Percentiles rank a stretch among this genome's conserved stretches.
phyloP scores from a whole-genome alignment of 1,140 invertebrate genomes.

The Aplysia californica region DNA sequence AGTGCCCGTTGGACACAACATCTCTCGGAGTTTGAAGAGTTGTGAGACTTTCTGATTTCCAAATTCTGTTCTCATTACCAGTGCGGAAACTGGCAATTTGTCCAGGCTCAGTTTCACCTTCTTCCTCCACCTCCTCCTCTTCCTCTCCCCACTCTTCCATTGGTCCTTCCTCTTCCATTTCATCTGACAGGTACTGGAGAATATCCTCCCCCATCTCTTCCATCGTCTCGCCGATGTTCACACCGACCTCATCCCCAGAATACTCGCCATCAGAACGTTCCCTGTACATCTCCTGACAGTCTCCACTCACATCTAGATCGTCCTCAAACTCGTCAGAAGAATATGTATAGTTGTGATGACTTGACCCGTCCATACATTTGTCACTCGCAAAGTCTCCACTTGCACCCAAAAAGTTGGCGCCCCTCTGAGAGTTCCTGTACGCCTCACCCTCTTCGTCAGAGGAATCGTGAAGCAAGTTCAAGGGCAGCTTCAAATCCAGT shows the following conservation, averaged over 20 bases:
- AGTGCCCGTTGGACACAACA: background rate
- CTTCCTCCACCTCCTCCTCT: background rate
- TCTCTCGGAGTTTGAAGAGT: no score
- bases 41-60: background rate
- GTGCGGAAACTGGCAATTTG: background rate
- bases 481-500: background rate
- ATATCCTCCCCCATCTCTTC: background rate
- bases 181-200: slow-evolving; percentile 6
- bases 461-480: background rate
- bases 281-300: background rate
- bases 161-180: slow-evolving; percentile 1
- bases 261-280: background rate
- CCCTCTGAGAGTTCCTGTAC: no score
- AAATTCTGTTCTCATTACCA: background rate
- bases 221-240: background rate
- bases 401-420: background rate
- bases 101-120: background rate
- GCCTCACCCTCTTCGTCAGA: background rate
- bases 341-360: background rate
- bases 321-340: background rate
- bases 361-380: background rate
- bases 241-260: background rate
- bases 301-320: background rate
- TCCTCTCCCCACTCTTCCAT: slow-evolving; percentile 1
- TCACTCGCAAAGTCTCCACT: background rate